Percentiles rank a stretch among this genome's conserved stretches.
phyloP scores from a whole-genome alignment of 2,797 vertebrate species.

The Melanogrammus aeglefinus region DNA sequence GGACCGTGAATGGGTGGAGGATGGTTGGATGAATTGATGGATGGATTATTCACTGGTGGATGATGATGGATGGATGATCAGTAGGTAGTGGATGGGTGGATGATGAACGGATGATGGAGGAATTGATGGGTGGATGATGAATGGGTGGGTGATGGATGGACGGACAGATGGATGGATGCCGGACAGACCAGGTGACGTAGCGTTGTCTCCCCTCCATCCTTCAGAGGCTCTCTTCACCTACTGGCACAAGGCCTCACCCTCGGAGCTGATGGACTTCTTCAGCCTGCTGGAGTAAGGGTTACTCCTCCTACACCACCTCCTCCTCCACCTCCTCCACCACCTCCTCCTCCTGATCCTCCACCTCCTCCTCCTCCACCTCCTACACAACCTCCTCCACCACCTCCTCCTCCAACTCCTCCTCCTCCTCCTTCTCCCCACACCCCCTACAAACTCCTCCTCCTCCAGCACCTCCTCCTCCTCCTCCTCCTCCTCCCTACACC shows the following conservation, averaged over 20 bases:
- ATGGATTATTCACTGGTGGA: neutral
- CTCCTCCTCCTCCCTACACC: no score
- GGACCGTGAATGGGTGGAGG: neutral
- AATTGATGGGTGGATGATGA: neutral
- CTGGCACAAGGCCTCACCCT: conserved; percentile 92
- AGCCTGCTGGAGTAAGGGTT: conserved; percentile 90
- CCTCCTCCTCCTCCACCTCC: no score
- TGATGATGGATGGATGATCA: neutral
- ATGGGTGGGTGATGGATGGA: neutral
- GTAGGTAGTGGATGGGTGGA: neutral
- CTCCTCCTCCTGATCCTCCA: no score
- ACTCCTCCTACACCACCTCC: neutral
- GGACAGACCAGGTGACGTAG: neutral
- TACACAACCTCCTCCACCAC: no score
- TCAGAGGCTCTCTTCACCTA: conserved; percentile 93
- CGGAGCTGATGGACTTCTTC: conserved; percentile 96
- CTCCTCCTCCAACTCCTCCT: no score
- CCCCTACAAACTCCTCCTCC: no score
- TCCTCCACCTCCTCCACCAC: neutral
- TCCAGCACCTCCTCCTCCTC: no score
- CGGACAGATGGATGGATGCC: neutral
- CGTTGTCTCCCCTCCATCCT: conserved; percentile 25
- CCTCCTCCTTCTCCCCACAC: no score
- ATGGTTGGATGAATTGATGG: neutral
- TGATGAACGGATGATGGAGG: neutral